Base-by-base conservation (phyloP, 2,113 vertebrate genomes). In the Chaenocephalus aceratus region DNA sequence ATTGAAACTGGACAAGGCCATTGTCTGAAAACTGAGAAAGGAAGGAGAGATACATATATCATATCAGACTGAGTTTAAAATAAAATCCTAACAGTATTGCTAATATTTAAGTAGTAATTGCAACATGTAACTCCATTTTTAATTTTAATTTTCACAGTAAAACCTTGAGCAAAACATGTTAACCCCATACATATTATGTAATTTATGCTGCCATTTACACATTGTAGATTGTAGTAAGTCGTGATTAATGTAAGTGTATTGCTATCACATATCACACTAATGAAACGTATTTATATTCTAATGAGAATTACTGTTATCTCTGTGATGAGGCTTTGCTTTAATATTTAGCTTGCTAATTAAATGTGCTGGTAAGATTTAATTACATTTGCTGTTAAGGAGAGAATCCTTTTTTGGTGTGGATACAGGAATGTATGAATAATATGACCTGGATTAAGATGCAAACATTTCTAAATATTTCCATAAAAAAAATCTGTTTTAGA, bases 21-120 rank as follows among this genome's bases (percentile, higher is more conserved):
- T 96, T 96, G 75, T 96, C 96, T 65, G 95, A 96, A 91, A 96
- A 96, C 96, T 96, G 61, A 30, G 64, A 65, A 79, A 79, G 23
- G 10, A 73, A 67, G 72, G 15, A 5, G 6, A 72, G 2, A 69
- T 41, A 58, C 5, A 1, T 18, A 16, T 21, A 21, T 41, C 6
- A 41, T 41, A 41, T 41, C 36, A 4, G 30, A 30, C 30, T 30
- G 30, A 30, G 30, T 30, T 30, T 30, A 30, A 30, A 30, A 30
- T 45, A 21, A 52, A 52, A 59, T 18, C 15, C 34, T 8, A 60
- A 53, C 49, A 16, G 14, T 23, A 18, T 15, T 3, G 10, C 0
- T 15, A 21, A 21, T 23, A n/a, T 23, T 15, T 3, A 5, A 48
- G 53, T 58, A 15, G 7, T 76, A 7, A 10, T 6, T n/a, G 8